Base-by-base conservation (phyloP, 2,797 vertebrate species). In the Micromesistius poutassou region DNA sequence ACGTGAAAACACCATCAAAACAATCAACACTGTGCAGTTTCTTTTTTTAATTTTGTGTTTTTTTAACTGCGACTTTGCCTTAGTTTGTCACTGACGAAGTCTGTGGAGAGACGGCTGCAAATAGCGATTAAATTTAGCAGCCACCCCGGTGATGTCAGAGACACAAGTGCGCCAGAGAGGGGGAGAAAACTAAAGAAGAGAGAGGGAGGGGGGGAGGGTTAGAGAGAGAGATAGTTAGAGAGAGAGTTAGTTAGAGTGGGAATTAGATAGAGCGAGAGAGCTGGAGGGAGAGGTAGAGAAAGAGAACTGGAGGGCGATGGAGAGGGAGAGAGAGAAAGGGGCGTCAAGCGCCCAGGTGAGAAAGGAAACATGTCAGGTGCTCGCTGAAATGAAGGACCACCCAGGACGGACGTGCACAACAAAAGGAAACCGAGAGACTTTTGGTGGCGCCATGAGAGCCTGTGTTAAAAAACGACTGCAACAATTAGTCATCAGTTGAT, bases 51-150 rank as follows among this genome's bases (percentile, higher is more conserved):
- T 30, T 30, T 30, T 25, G 2, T 70, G 2, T 3, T 9, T 70
- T 16, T 30, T 31, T n/a, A n/a, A 30, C 68, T 31, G 10, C 28
- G 30, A 71, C 28, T 12, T 13, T 71, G 2, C 30, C 28, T 5
- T 70, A 4, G 25, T 31, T 71, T 31, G 68, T 31, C 13, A 30
- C 12, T 14, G 25, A 16, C 28, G 25, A 9, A 62, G 55, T 3
- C 30, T 71, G 25, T 28, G 7, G 1, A 16, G 68, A 71, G 25
- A 9, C 0, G 0, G 5, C 31, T 62, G 74, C 74, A 85, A 88
- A 89, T 42, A 74, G 50, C 12, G 40, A 62, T 13, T 86, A 87
- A 86, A 90, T 87, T 86, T 88, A 91, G 85, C 85, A 84, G 42
- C 73, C 75, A 38, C 81, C 82, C 78, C 81, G 81, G 68, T 86